phyloP scores from a whole-genome alignment of 2,797 vertebrate species.

The Sebastiscus tertius region DNA sequence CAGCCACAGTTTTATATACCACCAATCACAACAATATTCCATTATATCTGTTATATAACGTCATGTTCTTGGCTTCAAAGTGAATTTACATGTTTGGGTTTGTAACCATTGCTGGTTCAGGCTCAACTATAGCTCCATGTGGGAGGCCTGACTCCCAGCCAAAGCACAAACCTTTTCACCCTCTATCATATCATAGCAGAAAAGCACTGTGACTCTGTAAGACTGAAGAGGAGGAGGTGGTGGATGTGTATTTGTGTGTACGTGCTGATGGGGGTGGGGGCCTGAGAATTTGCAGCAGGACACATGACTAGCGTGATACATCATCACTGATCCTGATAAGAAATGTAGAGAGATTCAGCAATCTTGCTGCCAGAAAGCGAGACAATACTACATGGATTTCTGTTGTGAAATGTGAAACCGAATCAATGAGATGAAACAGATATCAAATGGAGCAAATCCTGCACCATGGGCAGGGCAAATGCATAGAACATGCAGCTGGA shows the following conservation, averaged over 20 bases:
- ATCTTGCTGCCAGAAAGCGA: not conserved
- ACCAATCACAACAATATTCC: not conserved
- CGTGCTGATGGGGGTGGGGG: not conserved
- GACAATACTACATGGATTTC: not conserved
- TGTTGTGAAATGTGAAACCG: constrained; percentile 3
- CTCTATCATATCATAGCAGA: not conserved
- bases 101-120: not conserved
- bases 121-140: not conserved
- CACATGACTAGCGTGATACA: not conserved
- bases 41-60: not conserved
- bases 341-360: not conserved
- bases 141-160: not conserved
- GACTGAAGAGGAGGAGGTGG: not conserved
- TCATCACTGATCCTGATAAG: not conserved
- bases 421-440: constrained; percentile 15
- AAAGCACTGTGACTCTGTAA: not conserved
- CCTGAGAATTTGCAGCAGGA: constrained; percentile 19
- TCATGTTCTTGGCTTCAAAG: not conserved
- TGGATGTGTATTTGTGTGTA: not conserved
- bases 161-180: not conserved
- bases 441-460: constrained; percentile 25
- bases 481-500: not conserved
- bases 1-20: not conserved
- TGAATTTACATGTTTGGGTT: not conserved
- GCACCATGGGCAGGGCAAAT: constrained; percentile 8